Percentiles rank a stretch among this genome's conserved stretches.
Conservation (phyloP, 2,888 invertebrate species). For the Conchocele bisecta region DNA sequence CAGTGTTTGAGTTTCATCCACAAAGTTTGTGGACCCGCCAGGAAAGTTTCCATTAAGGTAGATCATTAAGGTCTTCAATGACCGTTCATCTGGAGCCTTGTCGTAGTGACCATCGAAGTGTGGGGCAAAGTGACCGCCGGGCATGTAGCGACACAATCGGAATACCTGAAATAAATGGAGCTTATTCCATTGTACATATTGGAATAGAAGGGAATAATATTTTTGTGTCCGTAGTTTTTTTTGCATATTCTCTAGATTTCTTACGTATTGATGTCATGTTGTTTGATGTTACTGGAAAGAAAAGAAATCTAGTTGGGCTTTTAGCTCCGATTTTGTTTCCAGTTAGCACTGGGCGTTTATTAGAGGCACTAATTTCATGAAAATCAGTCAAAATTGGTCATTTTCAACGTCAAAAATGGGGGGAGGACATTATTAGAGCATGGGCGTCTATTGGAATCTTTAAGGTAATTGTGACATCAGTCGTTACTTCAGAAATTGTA, state of each 20-base stretch:
- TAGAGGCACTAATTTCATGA: no score
- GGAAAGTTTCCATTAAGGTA: constrained; percentile 77
- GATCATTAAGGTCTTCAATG: constrained; percentile 78
- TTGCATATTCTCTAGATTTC: background rate
- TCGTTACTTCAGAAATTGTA: no score
- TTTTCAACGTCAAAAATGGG: no score
- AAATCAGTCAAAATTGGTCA: no score
- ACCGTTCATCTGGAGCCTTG: constrained; percentile 63
- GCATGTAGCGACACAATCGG: constrained; percentile 73
- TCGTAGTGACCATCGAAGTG: constrained; percentile 79
- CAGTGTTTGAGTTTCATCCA: constrained; percentile 72
- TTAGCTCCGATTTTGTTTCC: no score
- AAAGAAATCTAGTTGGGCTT: no score
- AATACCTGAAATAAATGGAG: constrained; percentile 68
- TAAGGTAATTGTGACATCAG: no score
- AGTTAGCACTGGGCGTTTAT: no score
- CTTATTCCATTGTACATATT: no score
- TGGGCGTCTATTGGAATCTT: no score
- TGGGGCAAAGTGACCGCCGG: constrained; percentile 79
- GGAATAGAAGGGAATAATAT: background rate
- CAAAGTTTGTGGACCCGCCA: constrained; percentile 79
- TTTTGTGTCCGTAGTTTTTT: background rate
- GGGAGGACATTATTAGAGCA: no score
- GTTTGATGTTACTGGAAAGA: no score
- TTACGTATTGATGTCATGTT: background rate